phyloP scores from a whole-genome alignment of 1,140 invertebrate genomes.

The Steinernema khuongi region DNA sequence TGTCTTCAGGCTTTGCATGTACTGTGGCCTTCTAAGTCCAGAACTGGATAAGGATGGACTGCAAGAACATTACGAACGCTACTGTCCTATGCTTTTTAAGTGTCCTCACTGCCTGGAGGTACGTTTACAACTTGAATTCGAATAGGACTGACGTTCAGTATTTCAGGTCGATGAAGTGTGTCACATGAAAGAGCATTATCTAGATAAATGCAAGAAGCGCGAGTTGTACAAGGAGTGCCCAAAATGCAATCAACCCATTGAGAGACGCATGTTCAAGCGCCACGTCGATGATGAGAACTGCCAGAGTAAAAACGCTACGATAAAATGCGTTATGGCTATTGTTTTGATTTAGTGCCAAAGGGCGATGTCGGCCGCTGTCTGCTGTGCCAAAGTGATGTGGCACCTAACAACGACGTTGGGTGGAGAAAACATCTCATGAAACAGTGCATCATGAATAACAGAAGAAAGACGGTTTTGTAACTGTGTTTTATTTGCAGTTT shows the following conservation, averaged over 20 bases:
- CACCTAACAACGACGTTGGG: neutral
- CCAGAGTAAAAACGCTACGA: neutral
- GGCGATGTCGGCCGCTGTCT: neutral
- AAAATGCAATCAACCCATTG: neutral
- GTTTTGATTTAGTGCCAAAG: neutral
- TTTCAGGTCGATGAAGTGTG: neutral
- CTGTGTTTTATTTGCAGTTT: no score
- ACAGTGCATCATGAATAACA: neutral
- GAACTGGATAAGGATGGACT: neutral
- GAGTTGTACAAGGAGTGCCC: neutral
- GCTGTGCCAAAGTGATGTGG: neutral
- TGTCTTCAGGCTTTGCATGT: neutral
- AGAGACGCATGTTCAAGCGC: neutral
- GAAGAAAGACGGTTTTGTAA: neutral
- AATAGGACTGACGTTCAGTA: neutral
- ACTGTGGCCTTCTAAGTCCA: neutral
- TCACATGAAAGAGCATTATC: neutral
- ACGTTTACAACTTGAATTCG: neutral
- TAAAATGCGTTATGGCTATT: neutral
- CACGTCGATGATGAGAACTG: neutral
- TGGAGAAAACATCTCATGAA: constrained; percentile 3
- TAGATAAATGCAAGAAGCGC: neutral
- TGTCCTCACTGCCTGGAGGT: constrained; percentile 11
- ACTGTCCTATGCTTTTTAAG: neutral
- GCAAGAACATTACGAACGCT: neutral